These are phyloP conservation scores for Patagioenas fasciata DNA, from an alignment of 2,113 vertebrate genomes.

Conservation along the genomic window DNA sequence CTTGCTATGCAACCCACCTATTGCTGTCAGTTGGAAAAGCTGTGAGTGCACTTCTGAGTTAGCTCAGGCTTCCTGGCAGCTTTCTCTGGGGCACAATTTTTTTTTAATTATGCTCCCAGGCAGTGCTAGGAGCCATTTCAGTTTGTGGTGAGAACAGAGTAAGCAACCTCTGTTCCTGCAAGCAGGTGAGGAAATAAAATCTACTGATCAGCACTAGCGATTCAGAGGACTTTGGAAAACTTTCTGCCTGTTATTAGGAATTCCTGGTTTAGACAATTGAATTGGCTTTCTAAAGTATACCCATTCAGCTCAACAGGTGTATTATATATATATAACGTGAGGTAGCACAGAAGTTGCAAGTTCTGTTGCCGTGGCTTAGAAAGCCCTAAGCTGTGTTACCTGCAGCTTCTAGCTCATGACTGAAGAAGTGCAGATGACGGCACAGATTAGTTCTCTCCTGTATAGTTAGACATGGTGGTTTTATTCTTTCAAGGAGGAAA, in stretches of 20 bases:
- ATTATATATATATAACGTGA: not conserved
- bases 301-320: not conserved
- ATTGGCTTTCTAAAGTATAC: not conserved
- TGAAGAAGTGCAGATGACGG: not conserved
- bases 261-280: not conserved
- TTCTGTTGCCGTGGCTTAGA: not conserved
- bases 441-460: rapidly evolving
- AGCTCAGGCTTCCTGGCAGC: not conserved
- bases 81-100: conserved; percentile 27
- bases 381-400: not conserved
- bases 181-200: not conserved
- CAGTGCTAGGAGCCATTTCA: conserved; percentile 29
- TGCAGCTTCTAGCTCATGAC: not conserved
- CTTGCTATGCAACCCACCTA: not conserved
- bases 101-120: conserved; percentile 42
- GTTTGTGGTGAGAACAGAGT: not conserved
- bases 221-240: not conserved
- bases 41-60: not conserved
- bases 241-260: not conserved
- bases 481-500: not conserved
- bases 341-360: not conserved
- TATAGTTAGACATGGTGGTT: rapidly evolving
- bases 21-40: not conserved
- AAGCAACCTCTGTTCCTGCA: conserved; percentile 26
- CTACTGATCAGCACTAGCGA: not conserved